Evolutionary conservation across 2,113 vertebrate species (phyloP).

Genomic region (Myotis lucifugus): DNA sequence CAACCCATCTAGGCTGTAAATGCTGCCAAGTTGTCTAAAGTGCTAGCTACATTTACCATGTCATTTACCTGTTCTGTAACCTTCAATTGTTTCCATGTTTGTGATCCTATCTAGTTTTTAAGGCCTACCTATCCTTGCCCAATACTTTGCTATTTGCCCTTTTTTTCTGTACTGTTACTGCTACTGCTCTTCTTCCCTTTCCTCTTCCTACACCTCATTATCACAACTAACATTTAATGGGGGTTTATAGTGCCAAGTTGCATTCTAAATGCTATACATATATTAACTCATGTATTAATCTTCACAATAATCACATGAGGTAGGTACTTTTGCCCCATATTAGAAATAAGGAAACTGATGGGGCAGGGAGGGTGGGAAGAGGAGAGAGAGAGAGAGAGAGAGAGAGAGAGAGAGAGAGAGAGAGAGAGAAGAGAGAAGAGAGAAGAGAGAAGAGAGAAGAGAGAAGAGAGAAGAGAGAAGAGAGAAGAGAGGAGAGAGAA

Average conservation of each 20-base stretch:
- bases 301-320: not conserved
- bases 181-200: not conserved
- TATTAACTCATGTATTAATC: not conserved
- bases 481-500: too few species aligned
- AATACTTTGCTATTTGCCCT: not conserved
- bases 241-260: not conserved
- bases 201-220: not conserved
- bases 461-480: too few species aligned
- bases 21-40: slow-evolving; percentile 23
- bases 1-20: not conserved
- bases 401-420: not conserved
- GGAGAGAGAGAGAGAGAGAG: not conserved
- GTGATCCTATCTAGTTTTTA: not conserved
- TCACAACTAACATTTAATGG: not conserved
- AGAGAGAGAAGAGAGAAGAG: too few species aligned
- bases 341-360: slow-evolving; percentile 3
- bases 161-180: not conserved
- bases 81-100: not conserved
- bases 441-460: too few species aligned
- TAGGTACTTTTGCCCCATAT: not conserved
- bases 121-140: not conserved
- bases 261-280: slow-evolving; percentile 3
- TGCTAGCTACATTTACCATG: slow-evolving; percentile 19
- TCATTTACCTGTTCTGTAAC: not conserved
- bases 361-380: not conserved